Evolutionary conservation across 1,140 invertebrate genomes (phyloP).

Genomic region (Zophobas morio): DNA sequence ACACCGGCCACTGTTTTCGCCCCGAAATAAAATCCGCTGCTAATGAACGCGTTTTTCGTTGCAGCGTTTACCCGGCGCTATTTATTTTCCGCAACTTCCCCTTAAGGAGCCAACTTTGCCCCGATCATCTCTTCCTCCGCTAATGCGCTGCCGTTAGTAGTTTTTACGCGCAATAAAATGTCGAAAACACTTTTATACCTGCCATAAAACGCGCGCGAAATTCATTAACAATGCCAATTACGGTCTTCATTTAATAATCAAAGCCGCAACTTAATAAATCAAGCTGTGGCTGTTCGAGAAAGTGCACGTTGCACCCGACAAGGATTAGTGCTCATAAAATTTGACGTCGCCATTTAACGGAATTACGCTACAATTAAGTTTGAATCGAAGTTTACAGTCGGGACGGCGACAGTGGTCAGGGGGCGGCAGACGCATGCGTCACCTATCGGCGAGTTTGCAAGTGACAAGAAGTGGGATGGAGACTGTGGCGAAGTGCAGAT

Average conservation of each 20-base stretch:
- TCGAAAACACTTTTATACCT: slow-evolving; percentile 27
- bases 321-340: slow-evolving; percentile 39
- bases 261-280: slow-evolving; percentile 38
- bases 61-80: too few species aligned
- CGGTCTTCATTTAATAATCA: slow-evolving; percentile 39
- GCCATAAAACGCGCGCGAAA: slow-evolving; percentile 24
- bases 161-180: slow-evolving; percentile 37
- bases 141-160: neutral
- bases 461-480: slow-evolving; percentile 47
- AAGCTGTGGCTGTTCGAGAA: slow-evolving; percentile 18
- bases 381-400: slow-evolving; percentile 41
- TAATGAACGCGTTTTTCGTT: too few species aligned
- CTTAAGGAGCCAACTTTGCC: too few species aligned
- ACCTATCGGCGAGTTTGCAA: slow-evolving; percentile 16
- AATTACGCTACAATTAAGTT: slow-evolving; percentile 50
- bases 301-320: slow-evolving; percentile 42
- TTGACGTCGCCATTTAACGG: slow-evolving; percentile 47
- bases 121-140: too few species aligned
- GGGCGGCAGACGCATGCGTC: slow-evolving; percentile 10
- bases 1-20: too few species aligned
- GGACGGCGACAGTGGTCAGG: slow-evolving; percentile 38
- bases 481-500: slow-evolving; percentile 40
- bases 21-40: too few species aligned
- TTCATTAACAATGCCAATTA: slow-evolving; percentile 43
- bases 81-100: too few species aligned